Conservation (phyloP, 37 sponge, comb jelly and placozoan species). For the Cliona cf. orientalis region DNA sequence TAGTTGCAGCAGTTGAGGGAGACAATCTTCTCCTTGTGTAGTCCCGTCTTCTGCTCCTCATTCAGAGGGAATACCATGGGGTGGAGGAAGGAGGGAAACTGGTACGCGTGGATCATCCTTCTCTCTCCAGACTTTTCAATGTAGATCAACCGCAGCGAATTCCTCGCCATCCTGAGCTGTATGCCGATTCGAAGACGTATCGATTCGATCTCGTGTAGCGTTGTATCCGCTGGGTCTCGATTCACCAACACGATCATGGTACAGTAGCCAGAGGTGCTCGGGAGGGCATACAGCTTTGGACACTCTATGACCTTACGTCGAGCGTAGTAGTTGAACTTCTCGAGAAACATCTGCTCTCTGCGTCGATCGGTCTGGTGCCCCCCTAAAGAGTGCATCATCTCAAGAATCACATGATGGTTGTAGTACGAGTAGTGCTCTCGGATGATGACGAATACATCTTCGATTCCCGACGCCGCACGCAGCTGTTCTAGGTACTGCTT, state of each 20-base stretch:
- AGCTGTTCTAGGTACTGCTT: background rate
- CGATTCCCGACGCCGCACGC: background rate
- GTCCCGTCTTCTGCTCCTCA: background rate
- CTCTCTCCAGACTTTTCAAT: background rate
- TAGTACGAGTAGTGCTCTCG: background rate
- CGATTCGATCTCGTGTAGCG: background rate
- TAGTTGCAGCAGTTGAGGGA: slow-evolving; percentile 6
- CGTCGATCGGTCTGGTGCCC: background rate
- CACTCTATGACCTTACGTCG: background rate
- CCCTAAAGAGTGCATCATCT: background rate
- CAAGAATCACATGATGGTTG: background rate
- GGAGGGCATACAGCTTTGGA: background rate
- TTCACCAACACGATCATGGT: background rate
- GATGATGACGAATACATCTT: background rate
- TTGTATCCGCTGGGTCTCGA: background rate
- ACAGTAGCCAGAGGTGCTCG: background rate
- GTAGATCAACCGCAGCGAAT: slow-evolving; percentile 1
- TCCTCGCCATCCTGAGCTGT: background rate
- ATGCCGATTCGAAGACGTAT: background rate
- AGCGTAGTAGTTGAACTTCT: background rate
- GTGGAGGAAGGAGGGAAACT: background rate
- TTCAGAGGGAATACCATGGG: slow-evolving; percentile 1
- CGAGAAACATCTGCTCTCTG: background rate
- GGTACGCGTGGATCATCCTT: background rate
- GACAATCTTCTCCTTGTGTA: background rate